Base-by-base conservation (phyloP, 2,797 vertebrate genomes). In the Brachyrhaphis roseni region DNA sequence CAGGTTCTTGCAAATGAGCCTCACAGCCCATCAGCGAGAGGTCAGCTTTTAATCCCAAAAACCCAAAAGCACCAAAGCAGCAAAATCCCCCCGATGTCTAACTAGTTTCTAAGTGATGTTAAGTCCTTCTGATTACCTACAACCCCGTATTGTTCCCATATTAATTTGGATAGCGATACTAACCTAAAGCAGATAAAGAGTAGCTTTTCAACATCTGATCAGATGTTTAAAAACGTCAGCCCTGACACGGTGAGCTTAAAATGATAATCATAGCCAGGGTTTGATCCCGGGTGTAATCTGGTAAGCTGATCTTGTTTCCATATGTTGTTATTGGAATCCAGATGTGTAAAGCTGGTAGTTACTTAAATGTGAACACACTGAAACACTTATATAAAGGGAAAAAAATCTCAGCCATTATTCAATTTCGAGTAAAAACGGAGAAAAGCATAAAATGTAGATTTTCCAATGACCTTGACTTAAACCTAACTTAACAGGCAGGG, bases 301-400 rank as follows among this genome's bases (percentile, higher is more conserved):
- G 86, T 90, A 87, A 90, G 57, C 79, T 82, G 82, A 83, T 83
- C 89, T 84, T 70, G 70, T 81, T 82, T 90, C 87, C 88, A 93
- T 79, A 70, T 93, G 89, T 83, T 89, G 74, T 75, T 86, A 78
- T 93, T 78, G 74, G 59, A 77, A 87, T 92, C 92, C 91, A 94
- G 88, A 94, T 93, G 92, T 91, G 78, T 20, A 39, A 81, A 75
- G 51, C 72, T 79, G 78, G 71, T 79, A 68, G 73, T 83, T 80
- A 84, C 75, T 88, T 76, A 71, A 78, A 90, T 59, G 76, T 12
- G 46, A 81, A 89, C 75, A 86, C 64, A 55, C 8, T 82, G 72
- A 87, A 84, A 76, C n/a, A 47, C 62, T 87, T 89, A 78, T 85
- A 55, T 47, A 0, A 53, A 75, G 74, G 45, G 49, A 43, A 80